phyloP scores from a whole-genome alignment of 2,888 invertebrate genomes.

The Laothoe populi region DNA sequence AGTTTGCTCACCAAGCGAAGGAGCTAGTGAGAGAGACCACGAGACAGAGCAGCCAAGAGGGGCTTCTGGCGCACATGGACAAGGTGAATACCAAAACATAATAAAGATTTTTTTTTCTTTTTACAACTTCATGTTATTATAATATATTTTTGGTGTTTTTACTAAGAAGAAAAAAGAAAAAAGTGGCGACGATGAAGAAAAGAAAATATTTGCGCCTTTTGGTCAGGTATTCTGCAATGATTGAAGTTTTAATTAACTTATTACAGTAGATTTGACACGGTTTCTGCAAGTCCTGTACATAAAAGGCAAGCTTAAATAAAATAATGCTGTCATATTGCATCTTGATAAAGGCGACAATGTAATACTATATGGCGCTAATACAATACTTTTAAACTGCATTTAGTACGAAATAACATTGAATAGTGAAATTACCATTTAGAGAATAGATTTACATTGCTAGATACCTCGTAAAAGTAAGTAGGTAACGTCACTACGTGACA shows the following conservation, averaged over 20 bases:
- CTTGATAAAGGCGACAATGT: neutral
- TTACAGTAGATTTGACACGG: neutral
- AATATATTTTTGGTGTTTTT: slow-evolving; percentile 2
- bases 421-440: slow-evolving; percentile 5
- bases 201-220: slow-evolving; percentile 90
- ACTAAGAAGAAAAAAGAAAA: slow-evolving; percentile 87
- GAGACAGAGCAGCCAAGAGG: slow-evolving; percentile 95
- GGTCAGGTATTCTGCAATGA: slow-evolving; percentile 87
- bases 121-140: neutral
- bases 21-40: slow-evolving; percentile 95
- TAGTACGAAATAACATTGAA: neutral
- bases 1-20: slow-evolving; percentile 94
- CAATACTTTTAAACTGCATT: slow-evolving; percentile 8
- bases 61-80: slow-evolving; percentile 94
- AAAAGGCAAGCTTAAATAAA: neutral
- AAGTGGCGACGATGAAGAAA: slow-evolving; percentile 90
- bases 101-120: neutral
- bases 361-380: too few species aligned
- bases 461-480: neutral
- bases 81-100: slow-evolving; percentile 85
- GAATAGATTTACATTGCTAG: neutral
- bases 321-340: neutral
- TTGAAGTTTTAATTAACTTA: slow-evolving; percentile 28
- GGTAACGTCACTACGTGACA: neutral
- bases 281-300: slow-evolving; percentile 18